phyloP scores from a whole-genome alignment of 2,113 vertebrate genomes.

The Burhinus oedicnemus region DNA sequence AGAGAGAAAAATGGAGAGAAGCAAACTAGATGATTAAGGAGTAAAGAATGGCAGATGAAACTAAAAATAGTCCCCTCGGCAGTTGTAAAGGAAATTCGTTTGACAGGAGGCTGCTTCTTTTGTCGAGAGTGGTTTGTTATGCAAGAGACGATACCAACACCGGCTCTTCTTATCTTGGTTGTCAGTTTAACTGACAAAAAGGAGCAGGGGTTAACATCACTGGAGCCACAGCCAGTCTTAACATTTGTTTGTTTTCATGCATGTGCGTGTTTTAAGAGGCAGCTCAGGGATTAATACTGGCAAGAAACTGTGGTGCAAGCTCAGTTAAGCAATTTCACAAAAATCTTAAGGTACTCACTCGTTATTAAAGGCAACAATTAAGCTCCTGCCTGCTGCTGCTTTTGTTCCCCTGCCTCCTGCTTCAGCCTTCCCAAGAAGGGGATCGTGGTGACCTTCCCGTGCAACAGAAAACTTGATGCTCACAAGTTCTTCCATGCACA shows the following conservation, averaged over 20 bases:
- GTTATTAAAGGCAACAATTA: neutral
- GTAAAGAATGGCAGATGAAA: constrained; percentile 58
- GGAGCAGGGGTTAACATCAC: constrained; percentile 56
- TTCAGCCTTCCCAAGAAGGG: neutral
- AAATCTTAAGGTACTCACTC: neutral
- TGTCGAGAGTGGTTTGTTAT: constrained; percentile 71
- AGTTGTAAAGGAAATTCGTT: constrained; percentile 76
- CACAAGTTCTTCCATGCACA: neutral
- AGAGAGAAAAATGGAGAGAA: constrained; percentile 10
- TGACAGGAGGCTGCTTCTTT: constrained; percentile 73
- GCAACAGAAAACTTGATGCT: neutral
- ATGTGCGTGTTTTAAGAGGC: neutral
- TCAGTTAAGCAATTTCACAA: constrained; percentile 31
- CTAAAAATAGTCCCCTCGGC: constrained; percentile 63
- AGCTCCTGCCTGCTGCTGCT: neutral
- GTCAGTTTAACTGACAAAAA: constrained; percentile 76
- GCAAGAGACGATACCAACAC: constrained; percentile 70
- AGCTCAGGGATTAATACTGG: constrained; percentile 1
- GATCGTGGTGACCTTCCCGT: neutral
- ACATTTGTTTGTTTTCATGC: constrained; percentile 50
- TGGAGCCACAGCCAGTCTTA: constrained; percentile 13
- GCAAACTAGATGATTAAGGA: constrained; percentile 30
- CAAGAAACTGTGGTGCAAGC: constrained; percentile 11
- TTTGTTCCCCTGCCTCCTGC: neutral
- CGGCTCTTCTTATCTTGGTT: constrained; percentile 67